Evolutionary conservation across 2,888 invertebrate species (phyloP).

Genomic region (Eupithecia subumbrata): DNA sequence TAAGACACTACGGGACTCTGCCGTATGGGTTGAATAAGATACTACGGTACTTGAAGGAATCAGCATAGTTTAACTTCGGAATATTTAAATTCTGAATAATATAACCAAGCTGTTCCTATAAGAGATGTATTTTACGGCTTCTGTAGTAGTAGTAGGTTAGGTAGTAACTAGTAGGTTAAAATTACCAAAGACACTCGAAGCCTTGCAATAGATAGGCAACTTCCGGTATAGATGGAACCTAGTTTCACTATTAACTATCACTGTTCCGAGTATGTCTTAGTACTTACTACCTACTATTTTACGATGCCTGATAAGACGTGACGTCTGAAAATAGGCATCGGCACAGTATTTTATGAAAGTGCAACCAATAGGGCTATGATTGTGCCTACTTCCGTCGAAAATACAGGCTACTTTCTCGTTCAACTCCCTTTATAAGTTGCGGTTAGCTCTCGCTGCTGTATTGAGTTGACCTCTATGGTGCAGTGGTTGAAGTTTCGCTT

Average conservation of each 20-base stretch:
- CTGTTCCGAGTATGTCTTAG: neutral
- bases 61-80: neutral
- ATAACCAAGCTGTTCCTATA: neutral
- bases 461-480: slow-evolving; percentile 34
- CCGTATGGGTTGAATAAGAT: too few relatives aligned
- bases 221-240: neutral
- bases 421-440: slow-evolving; percentile 59
- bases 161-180: neutral
- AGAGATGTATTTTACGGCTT: neutral
- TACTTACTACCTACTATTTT: neutral
- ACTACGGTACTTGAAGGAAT: neutral
- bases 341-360: slow-evolving; percentile 59
- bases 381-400: slow-evolving; percentile 60
- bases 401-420: slow-evolving; percentile 65
- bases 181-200: neutral
- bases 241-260: neutral
- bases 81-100: neutral
- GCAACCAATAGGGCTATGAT: slow-evolving; percentile 47
- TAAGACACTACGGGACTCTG: neutral
- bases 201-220: neutral
- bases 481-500: neutral
- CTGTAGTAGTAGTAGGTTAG: neutral
- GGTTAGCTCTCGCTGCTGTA: slow-evolving; percentile 20
- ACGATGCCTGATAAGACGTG: slow-evolving; percentile 27
- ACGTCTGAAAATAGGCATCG: slow-evolving; percentile 45